phyloP scores from a whole-genome alignment of 2,888 invertebrate species.

The Eurois occulta region DNA sequence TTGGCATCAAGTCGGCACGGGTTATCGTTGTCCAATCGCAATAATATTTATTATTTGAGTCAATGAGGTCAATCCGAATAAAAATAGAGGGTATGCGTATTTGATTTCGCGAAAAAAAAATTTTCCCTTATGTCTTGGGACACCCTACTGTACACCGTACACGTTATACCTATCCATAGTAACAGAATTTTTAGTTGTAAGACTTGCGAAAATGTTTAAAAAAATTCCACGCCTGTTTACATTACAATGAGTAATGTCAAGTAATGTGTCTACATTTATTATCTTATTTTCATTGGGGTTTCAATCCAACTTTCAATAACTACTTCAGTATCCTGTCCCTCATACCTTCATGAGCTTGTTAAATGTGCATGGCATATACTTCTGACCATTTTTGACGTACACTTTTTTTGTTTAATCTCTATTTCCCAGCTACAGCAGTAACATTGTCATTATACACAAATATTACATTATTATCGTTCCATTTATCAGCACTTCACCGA shows the following conservation, averaged over 20 bases:
- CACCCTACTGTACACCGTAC: too few species aligned
- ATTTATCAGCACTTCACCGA: slow-evolving; percentile 52
- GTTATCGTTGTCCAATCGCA: too few species aligned
- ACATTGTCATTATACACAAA: slow-evolving; percentile 17
- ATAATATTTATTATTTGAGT: too few species aligned
- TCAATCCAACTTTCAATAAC: background rate
- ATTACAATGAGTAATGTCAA: background rate
- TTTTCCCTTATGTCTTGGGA: too few species aligned
- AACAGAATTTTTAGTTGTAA: background rate
- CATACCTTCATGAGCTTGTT: background rate
- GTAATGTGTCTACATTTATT: background rate
- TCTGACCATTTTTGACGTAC: background rate
- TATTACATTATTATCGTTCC: slow-evolving; percentile 40
- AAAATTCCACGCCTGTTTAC: background rate
- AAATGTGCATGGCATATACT: background rate
- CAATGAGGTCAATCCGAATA: too few species aligned
- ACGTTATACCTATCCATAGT: background rate
- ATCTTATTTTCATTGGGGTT: background rate
- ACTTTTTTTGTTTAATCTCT: background rate
- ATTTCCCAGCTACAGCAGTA: slow-evolving; percentile 30
- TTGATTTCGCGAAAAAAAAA: too few species aligned
- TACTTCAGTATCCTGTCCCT: background rate
- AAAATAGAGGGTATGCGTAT: too few species aligned
- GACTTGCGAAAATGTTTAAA: background rate
- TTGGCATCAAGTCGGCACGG: too few species aligned